Evolutionary conservation across 2,888 invertebrate genomes (phyloP), one percentile per base, ranked within the genome.

Genomic region (Drosophila monieri): DNA sequence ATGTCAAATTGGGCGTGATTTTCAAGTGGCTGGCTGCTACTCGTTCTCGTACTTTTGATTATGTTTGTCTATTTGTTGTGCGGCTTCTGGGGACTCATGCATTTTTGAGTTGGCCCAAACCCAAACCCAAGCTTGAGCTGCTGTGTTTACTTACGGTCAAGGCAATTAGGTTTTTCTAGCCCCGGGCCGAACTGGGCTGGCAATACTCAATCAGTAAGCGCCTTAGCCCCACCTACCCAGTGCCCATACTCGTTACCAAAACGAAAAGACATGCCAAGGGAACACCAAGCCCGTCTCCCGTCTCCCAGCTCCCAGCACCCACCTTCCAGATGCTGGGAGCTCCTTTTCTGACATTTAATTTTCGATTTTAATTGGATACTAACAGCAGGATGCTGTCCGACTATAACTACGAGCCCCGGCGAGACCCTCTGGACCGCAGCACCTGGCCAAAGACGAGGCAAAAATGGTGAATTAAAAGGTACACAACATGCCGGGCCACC

Each of bases 301-400:
- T 3, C 6, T 15, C 71, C 15, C 14, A 27, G 14, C 23, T 25
- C 25, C 52, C 61, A 39, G 30, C 61, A 32, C 53, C 30, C 43
- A 56, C 27, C 52, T 35, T 41, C 9, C 39, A 18, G 35, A 35
- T 35, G 39, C 39, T 41, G 15, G 39, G 70, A 53, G 37, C 64
- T 56, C 62, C 68, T 72, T 62, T 68, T 72, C 89, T 90, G 91
- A 90, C 90, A 90, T 90, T 90, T 90, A 91, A 90, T 90, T 90
- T 90, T 90, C 88, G 89, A 89, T 90, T 91, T 91, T 90, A 90
- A 90, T 90, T 91, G 90, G 90, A 90, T 91, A 87, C 89, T 88
- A 90, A 90, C 91, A 90, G 90, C 90, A 89, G 90, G 90, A 88
- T 78, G 88, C 89, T 77, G 56, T 60, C 69, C 79, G 51, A 72